These are phyloP conservation scores for Felis catus DNA, from an alignment of 2,113 vertebrate genomes.

Conservation along the genomic window DNA sequence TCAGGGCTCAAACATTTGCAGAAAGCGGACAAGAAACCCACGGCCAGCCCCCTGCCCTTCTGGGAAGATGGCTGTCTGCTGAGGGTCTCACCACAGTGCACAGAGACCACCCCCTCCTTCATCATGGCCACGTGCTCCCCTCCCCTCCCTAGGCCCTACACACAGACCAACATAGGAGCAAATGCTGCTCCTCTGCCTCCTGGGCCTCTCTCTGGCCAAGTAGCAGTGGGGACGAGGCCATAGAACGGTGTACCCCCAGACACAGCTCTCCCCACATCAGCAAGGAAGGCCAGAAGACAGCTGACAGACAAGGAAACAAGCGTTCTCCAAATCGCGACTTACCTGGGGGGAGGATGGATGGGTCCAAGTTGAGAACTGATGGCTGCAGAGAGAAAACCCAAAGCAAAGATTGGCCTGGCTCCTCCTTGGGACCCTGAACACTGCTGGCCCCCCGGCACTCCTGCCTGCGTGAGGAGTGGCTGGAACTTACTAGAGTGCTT, in stretches of 20 bases:
- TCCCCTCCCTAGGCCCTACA: neutral
- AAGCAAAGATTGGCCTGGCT: neutral
- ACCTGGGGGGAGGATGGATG: slow-evolving; percentile 89
- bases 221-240: neutral
- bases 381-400: slow-evolving; percentile 82
- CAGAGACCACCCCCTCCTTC: fast-evolving
- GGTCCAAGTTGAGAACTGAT: slow-evolving; percentile 92
- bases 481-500: neutral
- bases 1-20: neutral
- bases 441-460: neutral
- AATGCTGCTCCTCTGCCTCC: neutral
- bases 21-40: neutral
- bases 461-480: neutral
- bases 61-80: neutral
- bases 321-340: slow-evolving; percentile 30
- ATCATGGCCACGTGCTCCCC: neutral
- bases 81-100: neutral
- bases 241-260: neutral
- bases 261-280: neutral
- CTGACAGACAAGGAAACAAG: neutral
- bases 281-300: neutral
- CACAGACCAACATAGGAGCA: neutral
- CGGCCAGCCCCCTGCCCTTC: neutral
- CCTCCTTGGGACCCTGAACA: neutral
- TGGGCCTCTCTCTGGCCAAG: neutral